Evolutionary conservation across 1,140 invertebrate genomes (phyloP).

Genomic region (Dryas iulia): DNA sequence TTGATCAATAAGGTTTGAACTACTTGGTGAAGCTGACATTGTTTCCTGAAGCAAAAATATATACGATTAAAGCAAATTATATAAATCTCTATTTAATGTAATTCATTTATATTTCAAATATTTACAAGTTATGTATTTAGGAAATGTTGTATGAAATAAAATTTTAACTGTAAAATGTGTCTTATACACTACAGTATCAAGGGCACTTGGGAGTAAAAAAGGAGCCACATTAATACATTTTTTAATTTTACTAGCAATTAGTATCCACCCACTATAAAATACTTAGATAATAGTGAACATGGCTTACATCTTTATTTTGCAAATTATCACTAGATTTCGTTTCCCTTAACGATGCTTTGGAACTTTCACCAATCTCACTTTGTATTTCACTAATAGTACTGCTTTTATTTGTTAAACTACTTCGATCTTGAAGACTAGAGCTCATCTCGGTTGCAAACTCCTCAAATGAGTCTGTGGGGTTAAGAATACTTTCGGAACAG

Average conservation of each 20-base stretch:
- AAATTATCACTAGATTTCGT: constrained; percentile 68
- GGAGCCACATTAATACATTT: too few relatives aligned
- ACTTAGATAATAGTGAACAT: constrained; percentile 5
- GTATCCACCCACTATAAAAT: background rate
- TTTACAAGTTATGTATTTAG: too few relatives aligned
- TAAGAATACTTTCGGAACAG: constrained; percentile 83
- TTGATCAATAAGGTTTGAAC: constrained; percentile 58
- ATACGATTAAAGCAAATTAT: too few relatives aligned
- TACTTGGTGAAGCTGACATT: constrained; percentile 67
- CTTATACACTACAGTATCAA: too few relatives aligned
- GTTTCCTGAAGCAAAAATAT: constrained; percentile 43
- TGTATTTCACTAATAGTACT: constrained; percentile 82
- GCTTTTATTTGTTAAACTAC: constrained; percentile 60
- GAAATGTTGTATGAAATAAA: too few relatives aligned
- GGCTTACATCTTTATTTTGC: constrained; percentile 62
- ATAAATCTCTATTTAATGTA: too few relatives aligned
- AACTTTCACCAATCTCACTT: constrained; percentile 74
- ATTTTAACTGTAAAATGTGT: too few relatives aligned
- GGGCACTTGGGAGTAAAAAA: too few relatives aligned
- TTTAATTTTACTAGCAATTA: too few relatives aligned
- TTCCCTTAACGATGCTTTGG: constrained; percentile 50
- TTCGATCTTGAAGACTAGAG: constrained; percentile 81
- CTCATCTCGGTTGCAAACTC: constrained; percentile 85
- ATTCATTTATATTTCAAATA: too few relatives aligned
- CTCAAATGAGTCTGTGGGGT: constrained; percentile 85